Conservation (phyloP, 2,888 invertebrate species). For the Leptopilina myrica region DNA sequence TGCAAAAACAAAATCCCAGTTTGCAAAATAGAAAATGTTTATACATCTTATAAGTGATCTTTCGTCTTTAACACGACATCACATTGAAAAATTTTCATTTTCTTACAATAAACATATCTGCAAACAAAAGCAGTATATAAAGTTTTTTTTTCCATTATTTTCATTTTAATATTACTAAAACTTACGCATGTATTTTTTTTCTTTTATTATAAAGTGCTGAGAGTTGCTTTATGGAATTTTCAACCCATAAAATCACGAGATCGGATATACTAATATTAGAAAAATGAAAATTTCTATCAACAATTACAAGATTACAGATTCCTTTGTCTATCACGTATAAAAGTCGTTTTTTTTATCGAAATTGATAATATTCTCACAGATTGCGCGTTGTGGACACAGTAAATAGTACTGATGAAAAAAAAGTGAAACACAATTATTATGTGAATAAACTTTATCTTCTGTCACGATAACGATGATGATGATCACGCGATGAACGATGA, state of each 20-base stretch:
- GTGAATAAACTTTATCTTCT: conserved; percentile 76
- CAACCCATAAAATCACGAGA: conserved; percentile 16
- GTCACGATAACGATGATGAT: conserved; percentile 81
- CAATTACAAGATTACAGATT: conserved; percentile 29
- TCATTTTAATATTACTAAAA: neutral
- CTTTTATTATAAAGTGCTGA: neutral
- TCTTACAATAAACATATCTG: neutral
- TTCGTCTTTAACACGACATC: neutral
- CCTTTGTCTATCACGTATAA: conserved; percentile 34
- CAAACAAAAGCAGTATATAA: neutral
- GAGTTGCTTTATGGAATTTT: neutral
- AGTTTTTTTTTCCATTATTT: no score
- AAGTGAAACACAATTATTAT: neutral
- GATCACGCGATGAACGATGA: conserved; percentile 79
- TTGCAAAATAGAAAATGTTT: no score
- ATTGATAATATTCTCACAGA: conserved; percentile 30
- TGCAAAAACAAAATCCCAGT: neutral
- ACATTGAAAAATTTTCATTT: neutral
- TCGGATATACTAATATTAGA: conserved; percentile 25
- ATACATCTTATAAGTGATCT: neutral
- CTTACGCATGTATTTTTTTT: neutral
- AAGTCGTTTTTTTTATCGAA: conserved; percentile 16
- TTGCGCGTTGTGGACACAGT: conserved; percentile 27
- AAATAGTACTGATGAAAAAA: neutral
- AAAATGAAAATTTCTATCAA: conserved; percentile 31